Percentiles rank a stretch among this genome's conserved stretches.
Conservation (phyloP, 2,797 vertebrate species). For the Tenualosa thibaudeaui region DNA sequence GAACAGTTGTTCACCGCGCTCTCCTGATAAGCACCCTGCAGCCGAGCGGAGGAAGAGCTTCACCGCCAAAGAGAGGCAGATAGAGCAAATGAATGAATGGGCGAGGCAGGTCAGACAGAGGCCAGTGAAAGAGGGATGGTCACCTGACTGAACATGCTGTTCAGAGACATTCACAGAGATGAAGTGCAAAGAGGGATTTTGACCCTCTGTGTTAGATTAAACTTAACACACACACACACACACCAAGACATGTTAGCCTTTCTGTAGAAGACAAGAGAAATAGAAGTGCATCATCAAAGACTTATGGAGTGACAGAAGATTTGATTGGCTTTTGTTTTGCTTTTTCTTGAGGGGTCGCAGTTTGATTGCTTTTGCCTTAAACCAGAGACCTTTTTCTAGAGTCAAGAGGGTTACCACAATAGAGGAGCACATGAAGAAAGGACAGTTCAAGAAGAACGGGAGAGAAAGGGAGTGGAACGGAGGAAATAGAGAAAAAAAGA, state of each 20-base stretch:
- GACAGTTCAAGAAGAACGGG: slow-evolving; percentile 49
- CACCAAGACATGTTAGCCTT: neutral
- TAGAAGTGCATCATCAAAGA: neutral
- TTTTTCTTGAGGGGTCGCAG: neutral
- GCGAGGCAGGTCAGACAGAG: neutral
- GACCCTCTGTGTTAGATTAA: neutral
- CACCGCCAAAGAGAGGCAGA: neutral
- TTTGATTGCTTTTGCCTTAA: slow-evolving; percentile 24
- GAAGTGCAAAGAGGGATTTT: neutral
- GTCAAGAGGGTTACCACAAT: slow-evolving; percentile 64
- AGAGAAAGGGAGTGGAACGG: neutral
- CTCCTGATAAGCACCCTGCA: neutral
- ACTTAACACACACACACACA: no score
- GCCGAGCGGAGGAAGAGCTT: neutral
- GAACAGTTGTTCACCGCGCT: neutral
- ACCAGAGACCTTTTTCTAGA: slow-evolving; percentile 5
- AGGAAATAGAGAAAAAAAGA: neutral
- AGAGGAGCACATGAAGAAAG: slow-evolving; percentile 67
- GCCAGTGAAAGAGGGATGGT: neutral
- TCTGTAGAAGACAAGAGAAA: neutral
- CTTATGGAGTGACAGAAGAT: slow-evolving; percentile 1
- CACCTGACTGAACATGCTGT: neutral
- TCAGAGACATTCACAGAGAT: neutral
- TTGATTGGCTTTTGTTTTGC: slow-evolving; percentile 15
- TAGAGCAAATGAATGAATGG: no score